A percentile compares a stretch with the other conserved stretches of the same genome.
Conservation (phyloP, 2,797 vertebrate species). For the Falco biarmicus region DNA sequence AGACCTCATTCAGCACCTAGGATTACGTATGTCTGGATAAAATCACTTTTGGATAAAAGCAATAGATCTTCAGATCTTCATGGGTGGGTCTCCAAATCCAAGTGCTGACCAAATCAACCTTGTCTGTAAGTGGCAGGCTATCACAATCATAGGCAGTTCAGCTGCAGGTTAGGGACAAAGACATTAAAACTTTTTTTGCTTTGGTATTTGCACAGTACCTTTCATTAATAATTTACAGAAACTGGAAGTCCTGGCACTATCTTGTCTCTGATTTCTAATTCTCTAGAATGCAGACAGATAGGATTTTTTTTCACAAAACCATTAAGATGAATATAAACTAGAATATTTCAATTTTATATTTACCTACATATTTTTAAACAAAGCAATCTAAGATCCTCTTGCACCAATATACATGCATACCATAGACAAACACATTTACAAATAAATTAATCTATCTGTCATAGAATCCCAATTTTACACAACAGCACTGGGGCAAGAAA, state of each 20-base stretch:
- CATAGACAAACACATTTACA: background rate
- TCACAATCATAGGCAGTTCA: background rate
- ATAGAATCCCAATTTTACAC: background rate
- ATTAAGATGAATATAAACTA: background rate
- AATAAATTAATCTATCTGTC: background rate
- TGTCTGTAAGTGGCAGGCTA: background rate
- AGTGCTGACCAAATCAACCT: background rate
- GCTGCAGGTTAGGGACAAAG: background rate
- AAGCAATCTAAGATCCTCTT: background rate
- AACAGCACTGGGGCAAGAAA: background rate
- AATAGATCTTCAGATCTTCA: background rate
- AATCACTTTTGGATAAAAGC: background rate
- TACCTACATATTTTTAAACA: background rate
- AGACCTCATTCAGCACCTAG: background rate
- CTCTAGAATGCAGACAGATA: background rate
- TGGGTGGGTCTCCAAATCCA: background rate
- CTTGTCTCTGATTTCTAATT: constrained; percentile 1
- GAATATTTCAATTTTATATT: background rate
- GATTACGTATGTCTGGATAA: rapidly evolving
- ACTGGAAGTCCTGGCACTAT: background rate
- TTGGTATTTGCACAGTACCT: constrained; percentile 16
- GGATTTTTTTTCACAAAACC: background rate
- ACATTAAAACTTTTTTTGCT: background rate
- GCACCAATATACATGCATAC: background rate
- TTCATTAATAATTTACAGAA: constrained; percentile 41